Evolutionary conservation across 2,113 vertebrate genomes (phyloP).

Genomic region (Callorhinus ursinus): DNA sequence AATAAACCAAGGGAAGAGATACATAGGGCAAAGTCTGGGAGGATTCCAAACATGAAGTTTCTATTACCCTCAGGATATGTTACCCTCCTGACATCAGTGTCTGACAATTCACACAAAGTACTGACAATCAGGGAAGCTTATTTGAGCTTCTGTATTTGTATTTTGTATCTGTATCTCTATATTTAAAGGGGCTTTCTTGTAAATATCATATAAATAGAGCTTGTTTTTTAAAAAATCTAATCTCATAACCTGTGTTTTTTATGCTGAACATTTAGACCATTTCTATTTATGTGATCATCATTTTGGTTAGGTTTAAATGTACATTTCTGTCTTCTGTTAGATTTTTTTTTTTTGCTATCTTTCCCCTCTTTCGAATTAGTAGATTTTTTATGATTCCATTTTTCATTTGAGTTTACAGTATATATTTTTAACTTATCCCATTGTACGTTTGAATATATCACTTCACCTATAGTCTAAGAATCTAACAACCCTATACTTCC

Average conservation of each 20-base stretch:
- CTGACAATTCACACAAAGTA: not conserved
- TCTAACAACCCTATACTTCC: not conserved
- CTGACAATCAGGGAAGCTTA: not conserved
- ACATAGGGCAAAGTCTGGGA: not conserved
- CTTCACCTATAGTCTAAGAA: not conserved
- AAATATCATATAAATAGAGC: not conserved
- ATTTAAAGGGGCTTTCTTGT: not conserved
- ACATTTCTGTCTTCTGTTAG: not conserved
- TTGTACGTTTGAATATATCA: not conserved
- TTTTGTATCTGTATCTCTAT: not conserved
- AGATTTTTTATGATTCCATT: not conserved
- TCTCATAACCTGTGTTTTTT: not conserved
- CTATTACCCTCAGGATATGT: not conserved
- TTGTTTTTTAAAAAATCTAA: not conserved
- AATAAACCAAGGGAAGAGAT: not conserved
- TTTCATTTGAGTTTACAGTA: not conserved
- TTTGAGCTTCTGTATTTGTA: not conserved
- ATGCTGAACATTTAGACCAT: not conserved
- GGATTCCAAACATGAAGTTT: not conserved
- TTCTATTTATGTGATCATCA: not conserved
- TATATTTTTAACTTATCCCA: not conserved
- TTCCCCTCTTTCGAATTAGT: not conserved
- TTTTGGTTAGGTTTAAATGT: not conserved
- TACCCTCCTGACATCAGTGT: not conserved
- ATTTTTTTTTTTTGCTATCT: not conserved